A percentile compares a stretch with the other conserved stretches of the same genome.
phyloP scores from a whole-genome alignment of 2,888 invertebrate genomes.

The Synergus itoensis region DNA sequence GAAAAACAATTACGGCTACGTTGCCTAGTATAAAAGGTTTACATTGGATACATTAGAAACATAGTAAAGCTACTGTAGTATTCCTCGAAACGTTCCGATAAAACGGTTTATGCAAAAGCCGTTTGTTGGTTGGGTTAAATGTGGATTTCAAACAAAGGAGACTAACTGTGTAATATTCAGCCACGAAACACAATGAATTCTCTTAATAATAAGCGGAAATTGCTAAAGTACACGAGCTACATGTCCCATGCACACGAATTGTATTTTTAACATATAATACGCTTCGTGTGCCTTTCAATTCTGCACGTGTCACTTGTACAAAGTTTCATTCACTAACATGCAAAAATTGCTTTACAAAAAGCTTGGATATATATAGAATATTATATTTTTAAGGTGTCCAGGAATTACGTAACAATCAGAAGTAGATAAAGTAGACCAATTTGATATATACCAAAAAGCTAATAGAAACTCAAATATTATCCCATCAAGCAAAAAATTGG shows the following conservation, averaged over 20 bases:
- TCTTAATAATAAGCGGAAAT: conserved; percentile 25
- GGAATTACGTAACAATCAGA: too few species aligned
- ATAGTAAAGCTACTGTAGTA: not conserved
- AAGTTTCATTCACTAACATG: not conserved
- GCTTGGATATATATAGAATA: too few species aligned
- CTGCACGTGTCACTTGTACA: not conserved
- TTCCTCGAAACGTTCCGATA: conserved; percentile 44
- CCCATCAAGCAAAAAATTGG: too few species aligned
- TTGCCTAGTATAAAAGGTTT: not conserved
- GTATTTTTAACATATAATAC: conserved; percentile 21
- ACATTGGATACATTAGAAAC: conserved; percentile 28
- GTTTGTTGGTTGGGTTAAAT: conserved; percentile 22
- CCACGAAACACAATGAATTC: conserved; percentile 25
- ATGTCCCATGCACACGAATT: conserved; percentile 22
- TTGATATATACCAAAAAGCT: too few species aligned
- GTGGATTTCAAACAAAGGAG: conserved; percentile 10
- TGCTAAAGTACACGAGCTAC: conserved; percentile 18
- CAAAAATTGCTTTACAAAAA: not conserved
- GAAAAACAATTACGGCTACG: conserved; percentile 46
- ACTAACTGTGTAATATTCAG: conserved; percentile 35
- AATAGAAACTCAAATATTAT: too few species aligned
- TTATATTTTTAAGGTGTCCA: too few species aligned
- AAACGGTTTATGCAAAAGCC: conserved; percentile 47
- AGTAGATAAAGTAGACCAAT: too few species aligned
- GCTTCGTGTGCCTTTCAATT: conserved; percentile 8